phyloP scores from a whole-genome alignment of 2,797 vertebrate genomes.

The Emydoidea blandingii region DNA sequence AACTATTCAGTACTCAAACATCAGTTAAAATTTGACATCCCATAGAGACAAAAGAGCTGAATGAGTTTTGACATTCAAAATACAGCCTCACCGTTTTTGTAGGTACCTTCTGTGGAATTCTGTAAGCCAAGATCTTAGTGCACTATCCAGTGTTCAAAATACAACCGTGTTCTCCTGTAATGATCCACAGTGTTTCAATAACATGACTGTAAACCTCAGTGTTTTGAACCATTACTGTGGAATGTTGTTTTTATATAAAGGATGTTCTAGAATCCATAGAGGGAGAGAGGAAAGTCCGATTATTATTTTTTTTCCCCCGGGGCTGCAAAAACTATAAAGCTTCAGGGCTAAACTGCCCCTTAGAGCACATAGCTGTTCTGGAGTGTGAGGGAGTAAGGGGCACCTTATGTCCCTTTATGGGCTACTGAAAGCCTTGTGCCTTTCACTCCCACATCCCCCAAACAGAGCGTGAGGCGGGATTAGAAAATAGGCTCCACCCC shows the following conservation, averaged over 20 bases:
- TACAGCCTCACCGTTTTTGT: not conserved
- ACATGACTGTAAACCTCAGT: not conserved
- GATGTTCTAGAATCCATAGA: not conserved
- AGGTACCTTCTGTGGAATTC: not conserved
- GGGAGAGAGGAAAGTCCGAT: not conserved
- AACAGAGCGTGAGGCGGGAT: not conserved
- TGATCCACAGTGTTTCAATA: not conserved
- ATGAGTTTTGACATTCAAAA: not conserved
- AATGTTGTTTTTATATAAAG: not conserved
- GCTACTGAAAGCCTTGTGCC: not conserved
- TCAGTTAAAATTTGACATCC: not conserved
- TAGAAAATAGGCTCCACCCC: not conserved
- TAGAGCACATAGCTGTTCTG: not conserved
- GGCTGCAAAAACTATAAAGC: not conserved
- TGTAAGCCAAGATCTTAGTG: not conserved
- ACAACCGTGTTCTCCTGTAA: not conserved
- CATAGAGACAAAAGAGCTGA: not conserved
- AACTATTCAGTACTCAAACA: not conserved
- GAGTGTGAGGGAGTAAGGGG: not conserved
- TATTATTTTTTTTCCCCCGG: not conserved
- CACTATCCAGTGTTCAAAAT: not conserved
- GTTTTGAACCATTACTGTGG: not conserved
- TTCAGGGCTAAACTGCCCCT: not conserved
- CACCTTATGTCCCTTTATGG: not conserved
- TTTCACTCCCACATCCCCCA: not conserved